Base-by-base conservation (phyloP, 2,888 invertebrate genomes). In the Diarsia rubi region DNA sequence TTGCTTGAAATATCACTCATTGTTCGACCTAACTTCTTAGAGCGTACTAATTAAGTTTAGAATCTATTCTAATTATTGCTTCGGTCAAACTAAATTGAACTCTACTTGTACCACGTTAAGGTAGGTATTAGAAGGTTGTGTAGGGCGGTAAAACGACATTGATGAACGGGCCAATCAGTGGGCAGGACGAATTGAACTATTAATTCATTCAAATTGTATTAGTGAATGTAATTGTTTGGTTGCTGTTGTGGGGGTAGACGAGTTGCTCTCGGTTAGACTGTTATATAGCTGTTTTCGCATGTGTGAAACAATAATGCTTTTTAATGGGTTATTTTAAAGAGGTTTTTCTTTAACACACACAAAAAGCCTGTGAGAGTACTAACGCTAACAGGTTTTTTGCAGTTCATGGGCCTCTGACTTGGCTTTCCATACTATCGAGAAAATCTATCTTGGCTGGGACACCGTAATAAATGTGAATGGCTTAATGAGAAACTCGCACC, bases 81-180 rank as follows among this genome's bases (percentile, higher is more conserved):
- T 12, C 11, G 45, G 37, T 12, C 64, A 57, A 19, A 31, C 9
- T 9, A 75, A 63, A 57, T 64, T 73, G 0, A 60, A 57, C 76
- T 69, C 62, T 82, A 77, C 6, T 0, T 0, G 5, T 0, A 12
- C 1, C 0, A 8, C 0, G 0, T 31, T 69, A 77, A 57, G 67
- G 83, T 82, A 42, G 24, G 68, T 24, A 69, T 73, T 78, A 57
- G 71, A 68, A 64, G 73, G n/a, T 19, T 6, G n/a, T 27, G 45
- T 9, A 24, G 54, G 78, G 57, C 45, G 65, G 67, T 79, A 86
- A 84, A 79, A 78, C 66, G 91, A 90, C 91, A 88, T 84, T 91
- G 92, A 92, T 82, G 70, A 73, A 92, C 86, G 77, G 89, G 85
- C 88, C 90, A 92, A 92, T 92, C 92, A 91, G 89, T 78, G 84